Conservation (phyloP, 1,140 invertebrate species). For the Pseudomyrmex concolor region DNA sequence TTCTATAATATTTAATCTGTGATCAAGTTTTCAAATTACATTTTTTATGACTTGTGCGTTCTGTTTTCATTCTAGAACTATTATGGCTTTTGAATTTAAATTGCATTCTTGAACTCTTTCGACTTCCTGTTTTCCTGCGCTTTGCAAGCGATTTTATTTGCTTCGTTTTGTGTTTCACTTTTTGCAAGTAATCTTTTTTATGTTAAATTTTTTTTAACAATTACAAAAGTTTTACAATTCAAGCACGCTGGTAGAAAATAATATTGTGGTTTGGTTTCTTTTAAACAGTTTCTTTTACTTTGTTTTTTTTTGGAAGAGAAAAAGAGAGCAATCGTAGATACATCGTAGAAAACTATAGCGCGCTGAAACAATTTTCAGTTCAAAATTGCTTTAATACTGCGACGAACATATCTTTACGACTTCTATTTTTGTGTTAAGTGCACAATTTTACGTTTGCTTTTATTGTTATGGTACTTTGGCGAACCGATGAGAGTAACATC, state of each 20-base stretch:
- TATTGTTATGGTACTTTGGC: background rate
- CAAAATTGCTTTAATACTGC: background rate
- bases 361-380: background rate
- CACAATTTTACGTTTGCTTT: constrained; percentile 28
- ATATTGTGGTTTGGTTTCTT: background rate
- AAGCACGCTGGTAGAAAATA: background rate
- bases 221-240: background rate
- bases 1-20: too few species aligned
- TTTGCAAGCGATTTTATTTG: too few species aligned
- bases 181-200: background rate
- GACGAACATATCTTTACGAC: constrained; percentile 19
- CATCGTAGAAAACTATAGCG: background rate
- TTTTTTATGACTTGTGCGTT: too few species aligned
- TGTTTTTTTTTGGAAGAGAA: background rate
- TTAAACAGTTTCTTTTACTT: background rate
- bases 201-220: background rate
- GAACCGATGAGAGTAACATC: background rate
- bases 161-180: too few species aligned
- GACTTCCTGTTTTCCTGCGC: too few species aligned
- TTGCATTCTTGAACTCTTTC: too few species aligned
- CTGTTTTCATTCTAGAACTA: too few species aligned
- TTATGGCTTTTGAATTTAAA: too few species aligned
- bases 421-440: constrained; percentile 23
- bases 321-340: too few species aligned
- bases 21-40: too few species aligned